These are phyloP conservation scores for Coranthus polyacanthus DNA, from an alignment of 2,797 vertebrate genomes.

Conservation along the genomic window DNA sequence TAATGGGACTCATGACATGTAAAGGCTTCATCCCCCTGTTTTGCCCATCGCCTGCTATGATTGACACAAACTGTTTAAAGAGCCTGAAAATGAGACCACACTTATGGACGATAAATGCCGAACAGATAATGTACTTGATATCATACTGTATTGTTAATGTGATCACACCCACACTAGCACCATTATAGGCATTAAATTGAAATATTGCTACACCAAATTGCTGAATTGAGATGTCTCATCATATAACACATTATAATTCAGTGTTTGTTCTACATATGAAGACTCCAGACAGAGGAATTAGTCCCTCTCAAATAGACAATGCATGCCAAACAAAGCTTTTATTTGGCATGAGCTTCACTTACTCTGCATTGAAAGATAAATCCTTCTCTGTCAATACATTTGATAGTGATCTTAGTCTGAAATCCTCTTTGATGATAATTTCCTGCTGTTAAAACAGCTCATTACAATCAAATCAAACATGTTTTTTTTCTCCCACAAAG, in stretches of 20 bases:
- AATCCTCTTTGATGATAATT: constrained; percentile 71
- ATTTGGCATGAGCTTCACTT: constrained; percentile 56
- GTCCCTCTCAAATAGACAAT: constrained; percentile 45
- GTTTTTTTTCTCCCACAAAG: constrained; percentile 1
- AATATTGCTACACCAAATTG: constrained; percentile 6
- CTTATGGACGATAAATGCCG: too few relatives aligned
- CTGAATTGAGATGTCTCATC: constrained; percentile 1
- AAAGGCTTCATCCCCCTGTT: too few relatives aligned
- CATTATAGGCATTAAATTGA: not conserved
- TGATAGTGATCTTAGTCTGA: constrained; percentile 69
- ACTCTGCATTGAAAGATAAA: constrained; percentile 60
- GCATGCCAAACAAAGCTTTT: constrained; percentile 69
- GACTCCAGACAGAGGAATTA: constrained; percentile 58
- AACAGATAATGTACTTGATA: too few relatives aligned
- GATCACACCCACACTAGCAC: not conserved
- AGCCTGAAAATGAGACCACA: too few relatives aligned
- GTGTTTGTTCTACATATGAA: constrained; percentile 32
- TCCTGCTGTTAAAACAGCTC: constrained; percentile 67
- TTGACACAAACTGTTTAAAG: too few relatives aligned
- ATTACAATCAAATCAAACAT: constrained; percentile 76
- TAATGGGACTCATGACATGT: too few relatives aligned
- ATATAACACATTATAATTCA: constrained; percentile 52
- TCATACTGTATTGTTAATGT: not conserved
- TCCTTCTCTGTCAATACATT: constrained; percentile 76
- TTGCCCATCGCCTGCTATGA: too few relatives aligned